Conservation (phyloP, 2,113 vertebrate genomes). For the Haemorhous mexicanus region DNA sequence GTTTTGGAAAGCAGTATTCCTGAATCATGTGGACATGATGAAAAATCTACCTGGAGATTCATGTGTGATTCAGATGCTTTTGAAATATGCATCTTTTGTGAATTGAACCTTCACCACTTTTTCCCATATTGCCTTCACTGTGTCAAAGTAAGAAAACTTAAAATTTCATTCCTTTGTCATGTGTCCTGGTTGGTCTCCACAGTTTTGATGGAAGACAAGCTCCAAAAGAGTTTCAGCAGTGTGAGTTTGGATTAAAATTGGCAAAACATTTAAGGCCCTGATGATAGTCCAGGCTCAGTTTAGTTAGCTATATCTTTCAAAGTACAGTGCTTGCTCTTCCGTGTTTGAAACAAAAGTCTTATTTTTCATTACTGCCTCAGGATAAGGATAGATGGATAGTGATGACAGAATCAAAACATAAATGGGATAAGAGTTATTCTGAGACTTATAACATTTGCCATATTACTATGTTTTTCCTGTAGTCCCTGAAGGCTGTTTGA, state of each 20-base stretch:
- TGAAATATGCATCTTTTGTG: background rate
- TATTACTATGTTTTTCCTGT: slow-evolving; percentile 25
- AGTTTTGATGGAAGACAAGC: background rate
- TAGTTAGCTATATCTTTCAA: background rate
- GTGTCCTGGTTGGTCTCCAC: background rate
- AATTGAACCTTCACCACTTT: background rate
- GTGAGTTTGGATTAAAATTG: background rate
- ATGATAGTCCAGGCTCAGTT: background rate
- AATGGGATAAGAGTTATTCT: slow-evolving; percentile 31
- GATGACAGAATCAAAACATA: slow-evolving; percentile 35
- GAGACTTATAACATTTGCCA: slow-evolving; percentile 2
- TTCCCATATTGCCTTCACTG: background rate
- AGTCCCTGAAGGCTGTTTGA: background rate
- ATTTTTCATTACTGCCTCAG: slow-evolving; percentile 23
- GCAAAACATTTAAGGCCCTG: background rate
- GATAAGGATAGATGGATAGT: slow-evolving; percentile 16
- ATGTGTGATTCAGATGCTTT: background rate
- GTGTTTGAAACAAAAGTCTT: slow-evolving; percentile 3
- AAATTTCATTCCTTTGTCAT: background rate
- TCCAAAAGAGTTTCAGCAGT: background rate
- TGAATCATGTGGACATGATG: background rate
- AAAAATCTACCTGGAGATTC: background rate
- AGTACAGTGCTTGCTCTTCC: background rate
- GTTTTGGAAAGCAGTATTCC: background rate
- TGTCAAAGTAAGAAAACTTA: background rate